Base-by-base conservation (phyloP, 2,113 vertebrate species). In the Hypomesus transpacificus region DNA sequence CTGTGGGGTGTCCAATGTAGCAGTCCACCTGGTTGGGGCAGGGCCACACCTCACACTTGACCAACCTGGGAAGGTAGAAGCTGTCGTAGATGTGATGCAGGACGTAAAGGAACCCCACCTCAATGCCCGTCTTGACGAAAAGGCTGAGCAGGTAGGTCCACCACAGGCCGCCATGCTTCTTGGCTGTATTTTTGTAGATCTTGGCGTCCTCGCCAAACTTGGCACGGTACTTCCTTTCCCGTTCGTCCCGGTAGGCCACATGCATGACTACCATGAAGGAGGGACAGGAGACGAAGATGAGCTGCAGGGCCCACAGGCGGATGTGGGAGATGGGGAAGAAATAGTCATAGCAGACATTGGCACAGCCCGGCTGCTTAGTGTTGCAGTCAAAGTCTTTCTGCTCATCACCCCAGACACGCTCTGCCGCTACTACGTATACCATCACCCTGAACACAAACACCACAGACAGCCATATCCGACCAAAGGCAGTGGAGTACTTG, bases 311-410 rank as follows among this genome's bases (percentile, higher is more conserved):
- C 92, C 92, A 93, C 75, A 93, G 83, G 53, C 92, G 91, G 75
- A 91, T 92, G 85, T 93, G 92, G 68, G 92, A 91, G 78, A 93
- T 92, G 81, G 92, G 92, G 76, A 93, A 93, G 87, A 72, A 89
- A 81, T 81, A 3, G 34, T 96, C 93, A 0, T 94, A 95, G 87
- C 95, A 96, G 74, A 93, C 91, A 1, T 94, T 95, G 80, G 92
- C 65, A 56, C 95, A 96, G 67, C 95, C 95, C 0, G 94, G 95
- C 87, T 95, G 94, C 74, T 76, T 89, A 74, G 92, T 95, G 85
- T 95, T 95, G 85, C 95, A 95, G 83, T 93, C 82, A 58, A 95
- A 95, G 77, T 94, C 94, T 31, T 94, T 94, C 75, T 94, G 94
- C 6, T 95, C 94, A 0, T 96, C 94, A 0, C 92, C 89, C 94